Conservation (phyloP, 37 sponge, comb jelly and placozoan species). For the Mnemiopsis leidyi region DNA sequence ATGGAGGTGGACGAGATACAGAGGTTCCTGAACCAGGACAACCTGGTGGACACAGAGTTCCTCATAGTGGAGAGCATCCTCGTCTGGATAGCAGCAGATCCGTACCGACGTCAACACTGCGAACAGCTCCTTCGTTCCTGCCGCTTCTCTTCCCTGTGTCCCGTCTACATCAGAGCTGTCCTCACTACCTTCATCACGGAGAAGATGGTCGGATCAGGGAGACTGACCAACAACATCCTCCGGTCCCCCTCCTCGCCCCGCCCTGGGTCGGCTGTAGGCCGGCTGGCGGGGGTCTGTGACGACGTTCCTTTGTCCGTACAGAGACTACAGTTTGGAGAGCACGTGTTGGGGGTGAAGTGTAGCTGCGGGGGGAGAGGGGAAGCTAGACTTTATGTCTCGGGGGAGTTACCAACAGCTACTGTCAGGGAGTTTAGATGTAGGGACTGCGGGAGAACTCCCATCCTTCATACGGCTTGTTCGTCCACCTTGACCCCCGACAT, state of each 20-base stretch:
- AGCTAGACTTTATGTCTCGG: background rate
- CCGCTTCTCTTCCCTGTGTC: constrained; percentile 7
- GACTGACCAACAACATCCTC: constrained; percentile 31
- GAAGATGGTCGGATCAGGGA: constrained; percentile 34
- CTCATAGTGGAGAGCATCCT: constrained; percentile 35
- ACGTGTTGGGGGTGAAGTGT: background rate
- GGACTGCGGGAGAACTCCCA: background rate
- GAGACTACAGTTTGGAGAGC: constrained; percentile 19
- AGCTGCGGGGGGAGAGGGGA: background rate
- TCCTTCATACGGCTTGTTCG: constrained; percentile 36
- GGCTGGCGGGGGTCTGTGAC: constrained; percentile 10
- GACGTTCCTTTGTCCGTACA: constrained; percentile 13
- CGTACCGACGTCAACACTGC: background rate
- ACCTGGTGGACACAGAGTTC: constrained; percentile 29
- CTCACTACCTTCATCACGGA: constrained; percentile 37
- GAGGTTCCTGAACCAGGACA: background rate
- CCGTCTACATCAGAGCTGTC: constrained; percentile 4
- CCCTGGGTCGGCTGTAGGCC: background rate
- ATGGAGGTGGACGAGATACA: background rate
- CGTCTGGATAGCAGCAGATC: constrained; percentile 49
- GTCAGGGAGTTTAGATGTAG: background rate
- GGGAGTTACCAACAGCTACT: background rate
- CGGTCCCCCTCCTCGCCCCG: constrained; percentile 17
- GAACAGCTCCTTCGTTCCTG: constrained; percentile 1
- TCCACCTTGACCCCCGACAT: constrained; percentile 33